Base-by-base conservation (phyloP, 1,140 invertebrate genomes). In the Drosophila nebulosa region DNA sequence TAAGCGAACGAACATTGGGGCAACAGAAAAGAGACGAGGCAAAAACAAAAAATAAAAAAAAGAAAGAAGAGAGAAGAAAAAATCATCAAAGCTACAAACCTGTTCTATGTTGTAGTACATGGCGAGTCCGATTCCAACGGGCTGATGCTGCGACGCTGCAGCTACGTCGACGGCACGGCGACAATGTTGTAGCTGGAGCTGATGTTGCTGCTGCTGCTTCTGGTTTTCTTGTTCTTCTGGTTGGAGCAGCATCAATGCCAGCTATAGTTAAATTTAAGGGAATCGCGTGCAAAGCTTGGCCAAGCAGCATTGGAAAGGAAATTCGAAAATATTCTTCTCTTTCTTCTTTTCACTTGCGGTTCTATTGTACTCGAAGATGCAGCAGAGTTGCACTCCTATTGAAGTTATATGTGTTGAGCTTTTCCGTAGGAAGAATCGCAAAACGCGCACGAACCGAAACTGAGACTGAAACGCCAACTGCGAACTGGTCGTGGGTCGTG, bases 71-170 rank as follows among this genome's bases (percentile, higher is more conserved):
- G 30, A 32, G 30, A 32, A 53, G 50, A 59, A 64, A 60, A 66
- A 24, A 39, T 68, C 64, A 39, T 68, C 64, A 67, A 78, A 78
- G 71, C 74, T 72, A 78, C 83, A 88, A 88, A 88, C 83, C 83
- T 88, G 83, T 88, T 88, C 83, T 88, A 81, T 85, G 81, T 74
- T 73, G 78, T 85, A 69, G 83, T 88, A 72, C 83, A 83, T 88
- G 67, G 70, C 58, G 62, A 74, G 69, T 55, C 52, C 71, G 65
- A 73, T 26, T 70, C 62, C 57, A 65, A 78, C 24, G 70, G 46
- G 70, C 67, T 67, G 74, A 81, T 80, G 81, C 81, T 85, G 81
- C 67, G 50, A 22, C 60, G 74, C 66, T 75, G 78, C 78, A 69
- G 74, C 72, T 50, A 64, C 61, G 61, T 62, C 59, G 70, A 61